phyloP scores from a whole-genome alignment of 2,113 vertebrate genomes.

The Canis aureus region DNA sequence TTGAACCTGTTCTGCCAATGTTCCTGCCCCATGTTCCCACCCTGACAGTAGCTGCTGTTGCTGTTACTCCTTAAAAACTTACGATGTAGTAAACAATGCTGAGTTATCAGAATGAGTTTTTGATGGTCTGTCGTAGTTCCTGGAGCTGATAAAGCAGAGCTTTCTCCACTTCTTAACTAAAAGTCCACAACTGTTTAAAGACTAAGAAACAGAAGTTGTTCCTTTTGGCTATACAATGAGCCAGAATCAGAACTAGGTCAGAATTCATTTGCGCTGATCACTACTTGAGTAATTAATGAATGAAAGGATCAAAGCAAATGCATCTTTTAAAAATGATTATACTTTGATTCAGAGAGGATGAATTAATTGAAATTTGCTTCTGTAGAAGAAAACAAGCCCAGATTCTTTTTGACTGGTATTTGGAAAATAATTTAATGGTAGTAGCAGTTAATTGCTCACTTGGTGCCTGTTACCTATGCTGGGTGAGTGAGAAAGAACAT shows the following conservation, averaged over 20 bases:
- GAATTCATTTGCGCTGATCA: conserved; percentile 68
- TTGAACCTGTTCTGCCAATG: neutral
- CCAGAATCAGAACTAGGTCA: conserved; percentile 67
- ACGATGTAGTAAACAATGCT: neutral
- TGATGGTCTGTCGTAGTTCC: neutral
- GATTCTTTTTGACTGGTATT: conserved; percentile 54
- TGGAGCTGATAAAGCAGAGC: neutral
- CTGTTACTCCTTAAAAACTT: conserved; percentile 9
- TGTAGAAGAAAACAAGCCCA: conserved; percentile 47
- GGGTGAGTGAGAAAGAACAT: neutral
- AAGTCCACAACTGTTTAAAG: conserved; percentile 59
- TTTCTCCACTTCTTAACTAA: conserved; percentile 54
- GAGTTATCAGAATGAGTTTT: conserved; percentile 26
- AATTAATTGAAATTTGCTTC: conserved; percentile 64
- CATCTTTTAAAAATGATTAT: conserved; percentile 55
- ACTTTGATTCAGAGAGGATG: conserved; percentile 66
- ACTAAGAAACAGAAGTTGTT: conserved; percentile 47
- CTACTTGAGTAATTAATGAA: conserved; percentile 61
- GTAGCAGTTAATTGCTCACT: conserved; percentile 42
- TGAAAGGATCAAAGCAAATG: conserved; percentile 46
- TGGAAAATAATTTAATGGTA: conserved; percentile 60
- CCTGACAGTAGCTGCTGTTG: neutral
- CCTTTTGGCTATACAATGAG: conserved; percentile 57
- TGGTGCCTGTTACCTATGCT: conserved; percentile 27
- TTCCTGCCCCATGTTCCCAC: neutral